Evolutionary conservation across 2,888 invertebrate genomes (phyloP).

Genomic region (Empis stercorea): DNA sequence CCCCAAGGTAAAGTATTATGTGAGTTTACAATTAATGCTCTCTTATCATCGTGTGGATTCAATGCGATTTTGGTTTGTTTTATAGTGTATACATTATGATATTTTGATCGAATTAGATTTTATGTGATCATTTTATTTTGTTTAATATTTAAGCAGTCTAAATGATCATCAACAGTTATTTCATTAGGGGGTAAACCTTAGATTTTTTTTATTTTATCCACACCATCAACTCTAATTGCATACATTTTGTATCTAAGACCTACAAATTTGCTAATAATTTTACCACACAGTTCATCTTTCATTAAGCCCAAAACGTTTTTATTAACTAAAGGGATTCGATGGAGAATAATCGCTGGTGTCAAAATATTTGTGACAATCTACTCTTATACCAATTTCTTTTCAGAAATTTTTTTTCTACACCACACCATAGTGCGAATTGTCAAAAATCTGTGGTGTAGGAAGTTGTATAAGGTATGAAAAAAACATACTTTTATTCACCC

Average conservation of each 20-base stretch:
- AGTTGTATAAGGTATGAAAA: too few relatives aligned
- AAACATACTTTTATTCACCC: too few relatives aligned
- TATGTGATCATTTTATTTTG: neutral
- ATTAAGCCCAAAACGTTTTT: neutral
- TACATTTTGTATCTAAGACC: neutral
- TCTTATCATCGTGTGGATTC: neutral
- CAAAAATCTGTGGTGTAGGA: too few relatives aligned
- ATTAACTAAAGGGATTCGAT: neutral
- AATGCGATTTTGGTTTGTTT: neutral
- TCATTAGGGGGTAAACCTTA: neutral
- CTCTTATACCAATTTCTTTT: too few relatives aligned
- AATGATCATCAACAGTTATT: neutral
- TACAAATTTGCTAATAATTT: neutral
- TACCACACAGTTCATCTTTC: neutral
- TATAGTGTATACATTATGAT: neutral
- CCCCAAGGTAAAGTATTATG: too few relatives aligned
- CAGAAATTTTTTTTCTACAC: too few relatives aligned
- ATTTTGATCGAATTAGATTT: neutral
- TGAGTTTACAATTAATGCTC: too few relatives aligned
- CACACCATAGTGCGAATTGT: too few relatives aligned
- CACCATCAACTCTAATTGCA: neutral
- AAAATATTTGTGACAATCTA: neutral
- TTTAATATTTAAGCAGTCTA: neutral
- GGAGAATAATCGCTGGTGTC: neutral
- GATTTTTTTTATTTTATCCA: neutral